phyloP scores from a whole-genome alignment of 2,797 vertebrate species.

The Otus scops region DNA sequence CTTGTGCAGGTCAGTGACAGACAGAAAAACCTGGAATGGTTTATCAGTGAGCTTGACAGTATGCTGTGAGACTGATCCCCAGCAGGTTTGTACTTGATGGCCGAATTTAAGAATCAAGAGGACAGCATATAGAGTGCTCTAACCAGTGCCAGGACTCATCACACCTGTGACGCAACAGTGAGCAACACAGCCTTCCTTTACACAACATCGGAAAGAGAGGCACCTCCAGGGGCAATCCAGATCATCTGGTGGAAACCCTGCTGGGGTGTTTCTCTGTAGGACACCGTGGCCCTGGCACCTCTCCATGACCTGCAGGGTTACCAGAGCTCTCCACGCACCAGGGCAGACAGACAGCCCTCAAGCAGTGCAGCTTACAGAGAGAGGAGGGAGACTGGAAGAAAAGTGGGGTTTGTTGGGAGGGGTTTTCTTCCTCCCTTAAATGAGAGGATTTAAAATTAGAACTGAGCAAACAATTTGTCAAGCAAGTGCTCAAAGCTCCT shows the following conservation, averaged over 20 bases:
- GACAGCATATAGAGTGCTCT: rapidly evolving
- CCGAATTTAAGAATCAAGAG: not conserved
- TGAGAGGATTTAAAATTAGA: not conserved
- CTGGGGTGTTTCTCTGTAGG: not conserved
- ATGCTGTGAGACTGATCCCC: not conserved
- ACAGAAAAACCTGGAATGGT: not conserved
- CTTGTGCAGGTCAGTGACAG: rapidly evolving
- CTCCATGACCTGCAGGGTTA: not conserved
- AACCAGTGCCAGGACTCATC: too few species aligned
- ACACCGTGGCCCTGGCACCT: not conserved
- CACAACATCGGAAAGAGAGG: rapidly evolving
- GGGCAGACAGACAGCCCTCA: not conserved
- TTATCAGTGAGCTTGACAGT: not conserved
- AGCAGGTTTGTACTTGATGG: not conserved
- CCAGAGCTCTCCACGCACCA: not conserved
- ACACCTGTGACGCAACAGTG: not conserved
- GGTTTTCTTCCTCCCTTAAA: not conserved
- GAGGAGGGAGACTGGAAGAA: not conserved
- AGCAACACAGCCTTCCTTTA: not conserved
- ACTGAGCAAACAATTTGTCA: not conserved
- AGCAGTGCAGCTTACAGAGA: not conserved
- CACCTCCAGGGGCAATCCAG: too few species aligned
- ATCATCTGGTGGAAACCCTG: not conserved
- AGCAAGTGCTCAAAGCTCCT: not conserved
- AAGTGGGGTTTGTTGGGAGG: not conserved